phyloP scores from a whole-genome alignment of 1,140 invertebrate genomes.

The Archivesica marissinica region DNA sequence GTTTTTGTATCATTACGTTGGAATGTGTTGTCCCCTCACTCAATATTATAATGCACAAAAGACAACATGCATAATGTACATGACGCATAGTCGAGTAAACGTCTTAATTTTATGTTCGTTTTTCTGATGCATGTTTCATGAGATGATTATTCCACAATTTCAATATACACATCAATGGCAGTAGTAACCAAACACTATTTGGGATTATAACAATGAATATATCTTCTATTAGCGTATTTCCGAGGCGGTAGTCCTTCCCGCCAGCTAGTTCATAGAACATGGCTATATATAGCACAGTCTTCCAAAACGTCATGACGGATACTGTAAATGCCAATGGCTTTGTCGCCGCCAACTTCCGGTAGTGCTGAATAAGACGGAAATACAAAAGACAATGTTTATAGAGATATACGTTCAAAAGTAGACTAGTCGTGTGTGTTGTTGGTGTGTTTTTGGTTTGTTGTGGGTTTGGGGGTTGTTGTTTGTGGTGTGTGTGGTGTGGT shows the following conservation, averaged over 20 bases:
- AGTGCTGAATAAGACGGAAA: conserved; percentile 70
- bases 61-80: too few relatives aligned
- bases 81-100: too few relatives aligned
- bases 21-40: too few relatives aligned
- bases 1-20: too few relatives aligned
- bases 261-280: conserved; percentile 74
- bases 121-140: not conserved
- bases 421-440: too few relatives aligned
- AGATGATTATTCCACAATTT: conserved; percentile 65
- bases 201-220: conserved; percentile 73
- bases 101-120: not conserved
- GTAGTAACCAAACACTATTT: conserved; percentile 71
- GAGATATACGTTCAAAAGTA: too few relatives aligned
- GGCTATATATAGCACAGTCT: conserved; percentile 76
- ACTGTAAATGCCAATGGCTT: conserved; percentile 71
- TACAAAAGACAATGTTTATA: too few relatives aligned
- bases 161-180: conserved; percentile 69
- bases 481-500: too few relatives aligned
- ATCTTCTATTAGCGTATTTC: conserved; percentile 67
- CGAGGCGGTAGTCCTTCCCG: conserved; percentile 63
- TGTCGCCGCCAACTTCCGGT: conserved; percentile 64
- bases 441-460: too few relatives aligned
- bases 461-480: too few relatives aligned
- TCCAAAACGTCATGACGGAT: conserved; percentile 78
- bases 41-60: too few relatives aligned